These are phyloP conservation scores for Eleginops maclovinus DNA, from an alignment of 2,113 vertebrate species.

Conservation along the genomic window DNA sequence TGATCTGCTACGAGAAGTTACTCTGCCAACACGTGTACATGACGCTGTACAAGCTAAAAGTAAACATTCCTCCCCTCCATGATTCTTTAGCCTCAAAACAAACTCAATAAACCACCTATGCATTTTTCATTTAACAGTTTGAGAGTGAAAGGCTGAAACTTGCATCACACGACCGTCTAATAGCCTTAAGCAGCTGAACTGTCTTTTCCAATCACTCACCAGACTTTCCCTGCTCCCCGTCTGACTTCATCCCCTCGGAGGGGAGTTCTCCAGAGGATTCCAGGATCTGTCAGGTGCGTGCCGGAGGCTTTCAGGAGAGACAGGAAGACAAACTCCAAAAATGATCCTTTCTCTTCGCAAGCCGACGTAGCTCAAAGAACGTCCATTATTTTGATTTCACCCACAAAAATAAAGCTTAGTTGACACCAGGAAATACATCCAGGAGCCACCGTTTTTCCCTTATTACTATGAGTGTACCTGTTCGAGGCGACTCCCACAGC, in stretches of 20 bases:
- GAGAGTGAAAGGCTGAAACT: constrained; percentile 16
- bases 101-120: background rate
- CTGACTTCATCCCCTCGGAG: constrained; percentile 79
- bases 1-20: constrained; percentile 37
- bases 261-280: constrained; percentile 62
- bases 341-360: background rate
- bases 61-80: background rate
- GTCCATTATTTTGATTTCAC: background rate
- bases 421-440: constrained; percentile 63
- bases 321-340: constrained; percentile 16
- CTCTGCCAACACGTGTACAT: constrained; percentile 41
- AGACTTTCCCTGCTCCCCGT: constrained; percentile 80
- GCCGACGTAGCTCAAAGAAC: constrained; percentile 1
- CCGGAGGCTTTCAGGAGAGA: constrained; percentile 34
- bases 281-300: constrained; percentile 69
- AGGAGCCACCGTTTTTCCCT: constrained; percentile 32
- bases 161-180: background rate
- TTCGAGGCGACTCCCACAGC: constrained; percentile 69
- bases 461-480: constrained; percentile 70
- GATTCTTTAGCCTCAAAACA: background rate
- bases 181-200: background rate
- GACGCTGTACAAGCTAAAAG: constrained; percentile 5
- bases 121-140: background rate
- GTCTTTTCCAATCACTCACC: constrained; percentile 81
- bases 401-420: constrained; percentile 6